These are phyloP conservation scores for Styela plicata DNA, from an alignment of 23 tunicate genomes.

Conservation along the genomic window DNA sequence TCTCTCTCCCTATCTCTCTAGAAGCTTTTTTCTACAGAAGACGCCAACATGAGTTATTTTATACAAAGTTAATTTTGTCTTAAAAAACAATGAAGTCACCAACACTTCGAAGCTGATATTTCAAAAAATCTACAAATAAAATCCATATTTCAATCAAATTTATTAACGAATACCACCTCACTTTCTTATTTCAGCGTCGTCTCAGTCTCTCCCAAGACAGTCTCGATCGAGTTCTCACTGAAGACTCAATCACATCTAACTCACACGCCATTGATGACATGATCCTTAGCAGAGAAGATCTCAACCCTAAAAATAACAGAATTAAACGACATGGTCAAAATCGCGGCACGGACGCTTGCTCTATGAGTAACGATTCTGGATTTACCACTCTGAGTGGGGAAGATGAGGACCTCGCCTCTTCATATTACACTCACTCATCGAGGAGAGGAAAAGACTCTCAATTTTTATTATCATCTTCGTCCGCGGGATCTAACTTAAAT, in stretches of 20 bases:
- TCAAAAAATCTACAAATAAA: too few relatives aligned
- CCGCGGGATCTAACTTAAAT: not conserved
- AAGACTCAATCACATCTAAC: not conserved
- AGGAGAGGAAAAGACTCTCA: not conserved
- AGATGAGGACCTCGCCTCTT: slow-evolving; percentile 15
- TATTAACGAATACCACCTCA: too few relatives aligned
- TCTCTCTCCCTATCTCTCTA: too few relatives aligned
- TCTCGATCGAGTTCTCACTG: slow-evolving; percentile 19
- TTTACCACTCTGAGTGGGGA: slow-evolving; percentile 45
- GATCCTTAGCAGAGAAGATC: not conserved
- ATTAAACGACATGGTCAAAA: not conserved
- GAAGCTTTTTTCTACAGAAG: too few relatives aligned
- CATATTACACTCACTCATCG: not conserved
- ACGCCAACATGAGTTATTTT: too few relatives aligned
- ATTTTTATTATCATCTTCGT: not conserved
- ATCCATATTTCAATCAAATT: too few relatives aligned
- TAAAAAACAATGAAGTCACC: too few relatives aligned
- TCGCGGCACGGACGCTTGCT: slow-evolving; percentile 36
- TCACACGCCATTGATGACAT: slow-evolving; percentile 1
- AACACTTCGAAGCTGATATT: too few relatives aligned
- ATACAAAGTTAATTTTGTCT: too few relatives aligned
- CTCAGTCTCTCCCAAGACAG: slow-evolving; percentile 29
- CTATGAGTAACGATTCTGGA: slow-evolving; percentile 49
- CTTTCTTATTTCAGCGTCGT: slow-evolving; percentile 4
- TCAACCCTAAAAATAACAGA: not conserved